Percentiles rank a stretch among this genome's conserved stretches.
Evolutionary conservation across 2,113 vertebrate genomes (phyloP).

Genomic region (Dissostichus mawsoni): DNA sequence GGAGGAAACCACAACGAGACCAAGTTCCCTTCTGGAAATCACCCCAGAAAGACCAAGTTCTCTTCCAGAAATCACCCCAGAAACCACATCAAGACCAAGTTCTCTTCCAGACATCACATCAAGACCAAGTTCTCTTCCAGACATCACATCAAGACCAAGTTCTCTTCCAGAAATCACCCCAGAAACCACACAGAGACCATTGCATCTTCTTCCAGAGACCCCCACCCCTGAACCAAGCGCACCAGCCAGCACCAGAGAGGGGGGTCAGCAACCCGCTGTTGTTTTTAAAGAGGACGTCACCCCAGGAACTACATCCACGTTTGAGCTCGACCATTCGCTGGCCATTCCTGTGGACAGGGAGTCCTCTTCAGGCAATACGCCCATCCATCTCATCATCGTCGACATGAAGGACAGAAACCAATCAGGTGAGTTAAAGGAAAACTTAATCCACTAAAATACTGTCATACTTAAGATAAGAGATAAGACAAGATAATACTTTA

Average conservation of each 20-base stretch:
- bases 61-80: too few relatives aligned
- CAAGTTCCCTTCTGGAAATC: background rate
- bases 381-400: constrained; percentile 85
- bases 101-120: too few relatives aligned
- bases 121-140: too few relatives aligned
- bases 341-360: constrained; percentile 16
- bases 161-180: background rate
- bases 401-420: constrained; percentile 83
- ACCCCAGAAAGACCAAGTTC: background rate
- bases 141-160: too few relatives aligned
- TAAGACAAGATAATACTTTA: too few relatives aligned
- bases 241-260: background rate
- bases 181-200: background rate
- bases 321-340: constrained; percentile 68
- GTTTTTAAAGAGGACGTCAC: constrained; percentile 76
- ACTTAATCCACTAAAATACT: too few relatives aligned
- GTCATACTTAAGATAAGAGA: too few relatives aligned
- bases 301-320: background rate
- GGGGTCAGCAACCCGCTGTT: constrained; percentile 50
- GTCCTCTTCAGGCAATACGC: constrained; percentile 12
- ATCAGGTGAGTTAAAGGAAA: constrained; percentile 85
- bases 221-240: background rate
- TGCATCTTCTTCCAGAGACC: background rate
- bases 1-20: background rate
- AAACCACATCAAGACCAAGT: too few relatives aligned